phyloP scores from a whole-genome alignment of 1,140 invertebrate species.

The Chionoecetes opilio region DNA sequence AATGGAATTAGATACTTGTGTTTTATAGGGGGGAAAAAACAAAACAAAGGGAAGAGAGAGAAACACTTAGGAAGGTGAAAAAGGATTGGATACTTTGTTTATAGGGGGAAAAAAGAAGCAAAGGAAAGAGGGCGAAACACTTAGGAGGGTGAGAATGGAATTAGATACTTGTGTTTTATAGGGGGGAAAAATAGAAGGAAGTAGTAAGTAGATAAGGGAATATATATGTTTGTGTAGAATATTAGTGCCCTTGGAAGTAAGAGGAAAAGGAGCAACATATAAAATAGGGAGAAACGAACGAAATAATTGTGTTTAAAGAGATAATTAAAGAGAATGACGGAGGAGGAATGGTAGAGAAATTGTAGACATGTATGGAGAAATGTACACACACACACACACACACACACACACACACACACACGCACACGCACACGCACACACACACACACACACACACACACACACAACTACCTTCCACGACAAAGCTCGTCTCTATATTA shows the following conservation, averaged over 20 bases:
- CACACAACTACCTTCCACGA: conserved; percentile 85
- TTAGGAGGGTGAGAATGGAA: not conserved
- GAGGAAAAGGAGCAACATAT: not conserved
- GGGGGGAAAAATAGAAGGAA: not conserved
- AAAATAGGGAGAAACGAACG: no score
- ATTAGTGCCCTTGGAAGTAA: not conserved
- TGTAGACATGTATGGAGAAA: no score
- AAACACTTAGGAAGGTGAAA: not conserved
- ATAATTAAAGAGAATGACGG: no score
- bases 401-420: not conserved
- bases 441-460: not conserved
- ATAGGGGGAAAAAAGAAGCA: not conserved
- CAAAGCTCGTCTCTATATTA: conserved; percentile 85
- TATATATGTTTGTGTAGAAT: not conserved
- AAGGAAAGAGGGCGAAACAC: not conserved
- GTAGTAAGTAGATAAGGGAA: not conserved
- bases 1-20: no score
- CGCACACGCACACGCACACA: not conserved
- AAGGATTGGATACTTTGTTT: no score
- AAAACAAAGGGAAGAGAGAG: not conserved
- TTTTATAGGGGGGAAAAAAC: not conserved
- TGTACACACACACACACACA: no score
- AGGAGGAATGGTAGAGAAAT: no score
- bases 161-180: not conserved
- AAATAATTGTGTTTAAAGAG: no score